Base-by-base conservation (phyloP, 2,797 vertebrate genomes). In the Falco berigora region DNA sequence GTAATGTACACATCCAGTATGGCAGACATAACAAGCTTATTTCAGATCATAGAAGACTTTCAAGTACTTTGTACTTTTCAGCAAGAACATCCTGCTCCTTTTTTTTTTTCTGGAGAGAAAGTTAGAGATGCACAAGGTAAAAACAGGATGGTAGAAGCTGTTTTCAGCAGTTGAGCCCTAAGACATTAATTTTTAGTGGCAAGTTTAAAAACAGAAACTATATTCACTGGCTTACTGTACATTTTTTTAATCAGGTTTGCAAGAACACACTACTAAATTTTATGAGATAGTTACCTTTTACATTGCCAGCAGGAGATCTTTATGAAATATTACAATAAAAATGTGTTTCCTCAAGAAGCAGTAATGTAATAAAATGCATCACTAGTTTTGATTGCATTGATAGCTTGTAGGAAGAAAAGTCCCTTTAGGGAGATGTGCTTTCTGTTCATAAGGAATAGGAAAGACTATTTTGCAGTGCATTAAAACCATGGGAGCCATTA, bases 311-410 rank as follows among this genome's bases (percentile, higher is more conserved):
- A 94, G 92, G 88, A 91, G 40, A 79, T 77, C 69, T 90, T 88
- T 86, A 93, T 89, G 93, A 97, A 96, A 92, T 86, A 94, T 93
- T 94, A 86, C 90, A 83, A 79, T 83, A 69, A 94, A 96, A 94
- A 50, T 4, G 12, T 82, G 36, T 86, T 88, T 94, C 91, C 88
- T 94, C 47, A 81, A 86, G 95, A 92, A 94, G 75, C 17, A 77
- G 36, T 79, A 85, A 75, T 68, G 61, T 77, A 86, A 95, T 97
- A 92, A 97, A 97, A 97, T 84, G 90, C 92, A 81, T 95, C 95
- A 75, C 87, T 96, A 55, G 92, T 72, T 97, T 97, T 96, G 90
- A 96, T 90, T 82, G 92, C 69, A 71, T 59, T 96, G 63, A 71
- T 90, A 56, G 56, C 83, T 94, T 69, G 59, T 72, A 78, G 69